A percentile compares a stretch with the other conserved stretches of the same genome.
phyloP scores from a whole-genome alignment of 2,797 vertebrate species.

The Graptemys geographica region DNA sequence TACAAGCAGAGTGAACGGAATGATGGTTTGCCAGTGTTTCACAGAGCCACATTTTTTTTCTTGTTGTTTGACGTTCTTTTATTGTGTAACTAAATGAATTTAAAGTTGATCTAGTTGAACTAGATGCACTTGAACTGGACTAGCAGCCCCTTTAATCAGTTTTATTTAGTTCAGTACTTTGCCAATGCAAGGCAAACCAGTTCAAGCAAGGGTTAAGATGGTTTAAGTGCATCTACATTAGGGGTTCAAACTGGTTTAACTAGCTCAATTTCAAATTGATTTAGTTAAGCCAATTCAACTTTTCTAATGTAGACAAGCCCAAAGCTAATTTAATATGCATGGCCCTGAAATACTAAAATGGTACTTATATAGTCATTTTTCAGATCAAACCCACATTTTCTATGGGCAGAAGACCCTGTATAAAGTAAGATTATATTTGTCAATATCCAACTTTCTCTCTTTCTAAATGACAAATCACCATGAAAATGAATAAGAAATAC shows the following conservation, averaged over 20 bases:
- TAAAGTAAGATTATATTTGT: not conserved
- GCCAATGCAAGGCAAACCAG: not conserved
- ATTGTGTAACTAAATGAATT: not conserved
- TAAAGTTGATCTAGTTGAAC: not conserved
- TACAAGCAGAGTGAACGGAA: not conserved
- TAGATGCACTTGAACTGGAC: not conserved
- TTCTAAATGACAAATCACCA: not conserved
- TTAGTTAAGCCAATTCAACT: constrained; percentile 16
- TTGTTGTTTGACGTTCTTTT: not conserved
- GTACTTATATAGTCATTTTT: not conserved
- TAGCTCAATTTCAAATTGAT: constrained; percentile 21
- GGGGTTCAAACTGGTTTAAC: not conserved
- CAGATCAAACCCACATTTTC: not conserved
- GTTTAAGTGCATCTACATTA: not conserved
- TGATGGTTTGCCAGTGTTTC: not conserved
- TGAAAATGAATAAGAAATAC: not conserved
- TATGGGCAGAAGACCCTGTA: not conserved
- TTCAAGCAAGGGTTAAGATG: constrained; percentile 11
- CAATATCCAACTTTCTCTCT: not conserved
- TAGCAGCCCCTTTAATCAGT: not conserved
- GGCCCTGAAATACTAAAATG: not conserved
- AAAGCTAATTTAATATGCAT: not conserved
- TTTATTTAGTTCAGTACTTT: not conserved
- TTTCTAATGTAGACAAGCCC: not conserved
- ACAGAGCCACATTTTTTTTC: not conserved